Percentiles rank a stretch among this genome's conserved stretches.
These are phyloP conservation scores for Eumacrocentrus americanus DNA, from an alignment of 2,888 invertebrate species.

Conservation along the genomic window DNA sequence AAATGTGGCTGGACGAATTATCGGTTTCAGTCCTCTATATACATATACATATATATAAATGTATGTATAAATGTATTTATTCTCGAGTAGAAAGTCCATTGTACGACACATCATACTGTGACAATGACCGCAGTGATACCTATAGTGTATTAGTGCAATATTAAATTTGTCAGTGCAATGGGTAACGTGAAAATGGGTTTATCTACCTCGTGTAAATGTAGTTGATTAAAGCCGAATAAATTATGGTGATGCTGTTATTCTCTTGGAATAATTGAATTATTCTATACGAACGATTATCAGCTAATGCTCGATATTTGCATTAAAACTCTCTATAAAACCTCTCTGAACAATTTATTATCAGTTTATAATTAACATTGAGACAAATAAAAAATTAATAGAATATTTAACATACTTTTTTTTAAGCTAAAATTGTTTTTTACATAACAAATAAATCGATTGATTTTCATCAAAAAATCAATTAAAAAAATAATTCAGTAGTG, in stretches of 20 bases:
- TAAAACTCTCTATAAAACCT: not conserved
- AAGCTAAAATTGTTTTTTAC: not conserved
- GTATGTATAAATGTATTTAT: too few species aligned
- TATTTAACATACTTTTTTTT: too few species aligned
- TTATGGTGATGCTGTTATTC: conserved; percentile 47
- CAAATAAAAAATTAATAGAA: too few species aligned
- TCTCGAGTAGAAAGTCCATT: not conserved
- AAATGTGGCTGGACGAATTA: not conserved
- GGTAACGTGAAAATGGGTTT: conserved; percentile 42
- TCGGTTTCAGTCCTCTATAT: not conserved
- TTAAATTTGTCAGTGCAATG: conserved; percentile 41
- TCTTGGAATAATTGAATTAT: conserved; percentile 44
- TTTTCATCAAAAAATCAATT: too few species aligned
- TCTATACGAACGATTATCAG: conserved; percentile 43
- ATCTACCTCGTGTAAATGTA: conserved; percentile 42
- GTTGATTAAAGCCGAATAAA: conserved; percentile 48
- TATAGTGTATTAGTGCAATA: conserved; percentile 16
- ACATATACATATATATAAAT: too few species aligned
- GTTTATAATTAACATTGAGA: too few species aligned
- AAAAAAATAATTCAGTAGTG: too few species aligned
- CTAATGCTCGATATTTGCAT: conserved; percentile 45
- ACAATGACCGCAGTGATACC: not conserved
- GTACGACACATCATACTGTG: not conserved
- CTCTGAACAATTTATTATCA: not conserved
- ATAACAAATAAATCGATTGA: too few species aligned